Evolutionary conservation across 2,113 vertebrate species (phyloP).

Genomic region (Peucedramus taeniatus): DNA sequence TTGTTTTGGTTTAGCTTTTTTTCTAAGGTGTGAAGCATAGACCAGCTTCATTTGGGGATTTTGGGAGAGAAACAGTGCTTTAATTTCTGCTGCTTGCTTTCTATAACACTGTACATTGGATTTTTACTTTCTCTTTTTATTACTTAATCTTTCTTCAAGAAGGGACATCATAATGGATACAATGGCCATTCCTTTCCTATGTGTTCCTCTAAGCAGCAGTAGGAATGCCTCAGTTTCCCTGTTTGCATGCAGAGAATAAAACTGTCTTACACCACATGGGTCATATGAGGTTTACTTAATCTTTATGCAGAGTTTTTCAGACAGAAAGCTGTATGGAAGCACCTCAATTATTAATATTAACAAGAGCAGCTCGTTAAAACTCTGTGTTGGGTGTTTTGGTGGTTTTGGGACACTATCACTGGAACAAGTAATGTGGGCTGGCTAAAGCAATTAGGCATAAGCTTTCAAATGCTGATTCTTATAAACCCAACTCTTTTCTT

Average conservation of each 20-base stretch:
- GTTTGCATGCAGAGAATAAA: not conserved
- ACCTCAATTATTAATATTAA: not conserved
- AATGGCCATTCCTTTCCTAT: not conserved
- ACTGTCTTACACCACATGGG: not conserved
- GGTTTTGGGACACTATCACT: not conserved
- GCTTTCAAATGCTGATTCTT: not conserved
- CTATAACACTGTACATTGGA: not conserved
- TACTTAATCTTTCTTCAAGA: not conserved
- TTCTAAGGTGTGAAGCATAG: not conserved
- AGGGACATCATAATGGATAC: not conserved
- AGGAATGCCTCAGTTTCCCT: not conserved
- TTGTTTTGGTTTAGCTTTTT: not conserved
- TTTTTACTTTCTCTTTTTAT: not conserved
- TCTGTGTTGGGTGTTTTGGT: not conserved
- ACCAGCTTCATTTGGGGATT: not conserved
- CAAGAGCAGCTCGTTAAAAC: not conserved
- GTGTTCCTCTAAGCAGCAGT: not conserved
- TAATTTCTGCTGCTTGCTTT: not conserved
- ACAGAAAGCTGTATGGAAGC: not conserved
- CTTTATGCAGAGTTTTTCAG: not conserved
- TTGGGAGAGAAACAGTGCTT: not conserved
- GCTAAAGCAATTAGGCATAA: not conserved
- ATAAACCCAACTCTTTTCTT: not conserved
- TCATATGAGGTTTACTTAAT: not conserved
- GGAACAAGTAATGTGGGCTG: not conserved